Evolutionary conservation across 2,797 vertebrate species (phyloP), one percentile per base, ranked within the genome.

Genomic region (Alca torda): DNA sequence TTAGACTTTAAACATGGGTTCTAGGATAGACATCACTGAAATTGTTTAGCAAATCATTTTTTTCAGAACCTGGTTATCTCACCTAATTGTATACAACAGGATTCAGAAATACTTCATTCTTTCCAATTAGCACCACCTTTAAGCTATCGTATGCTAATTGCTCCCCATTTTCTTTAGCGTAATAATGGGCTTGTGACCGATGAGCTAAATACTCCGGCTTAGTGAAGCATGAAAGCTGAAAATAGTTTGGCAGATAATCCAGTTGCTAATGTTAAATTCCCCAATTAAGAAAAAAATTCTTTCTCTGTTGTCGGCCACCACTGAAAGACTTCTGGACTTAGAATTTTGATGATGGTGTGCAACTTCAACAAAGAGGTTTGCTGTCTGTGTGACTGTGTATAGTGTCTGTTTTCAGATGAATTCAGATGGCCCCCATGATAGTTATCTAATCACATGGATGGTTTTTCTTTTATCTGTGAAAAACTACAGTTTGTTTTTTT

Each of bases 111-210:
- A 63, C 61, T 84, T 95, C 23, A 53, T 80, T 93, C 88, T 95
- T 93, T 84, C 82, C 90, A 97, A 93, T 96, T 97, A 96, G 89
- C 90, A 84, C 59, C 80, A 64, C 80, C 87, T 97, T 96, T 94
- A 95, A 97, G 90, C 93, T 97, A 95, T 93, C 81, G 59, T 95
- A 95, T 89, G 92, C 91, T 97, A 97, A 97, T 98, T 98, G 91
- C 94, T 97, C 95, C 77, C 95, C 74, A 93, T 94, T 95, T 97
- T 97, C 93, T 94, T 95, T 76, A 74, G 84, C 35, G 65, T 98
- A 97, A 97, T 98, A 97, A 97, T 90, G 88, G 92, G 92, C 91
- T 97, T 97, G 83, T 96, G 96, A 96, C 79, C 23, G 89, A 96
- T 90, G 82, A 94, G 95, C 92, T 91, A 93, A 97, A 98, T 97